phyloP scores from a whole-genome alignment of 2,888 invertebrate species.

The Philhelius pedissequus region DNA sequence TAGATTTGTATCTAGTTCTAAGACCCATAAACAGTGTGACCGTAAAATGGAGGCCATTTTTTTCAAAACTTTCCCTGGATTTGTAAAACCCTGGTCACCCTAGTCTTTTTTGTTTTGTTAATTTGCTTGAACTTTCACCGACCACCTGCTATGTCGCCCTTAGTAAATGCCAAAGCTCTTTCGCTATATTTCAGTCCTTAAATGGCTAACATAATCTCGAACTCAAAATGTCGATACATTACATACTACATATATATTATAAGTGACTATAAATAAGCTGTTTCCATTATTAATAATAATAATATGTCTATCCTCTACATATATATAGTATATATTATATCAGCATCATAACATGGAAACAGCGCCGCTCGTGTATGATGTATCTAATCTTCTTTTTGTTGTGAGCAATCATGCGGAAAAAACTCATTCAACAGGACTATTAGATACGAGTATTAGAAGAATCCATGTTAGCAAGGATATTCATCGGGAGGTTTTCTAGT shows the following conservation, averaged over 20 bases:
- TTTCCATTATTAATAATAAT: slow-evolving; percentile 45
- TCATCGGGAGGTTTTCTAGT: background rate
- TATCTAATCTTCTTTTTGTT: slow-evolving; percentile 24
- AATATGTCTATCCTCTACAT: background rate
- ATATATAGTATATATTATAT: background rate
- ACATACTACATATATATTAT: too few relatives aligned
- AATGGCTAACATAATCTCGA: slow-evolving; percentile 23
- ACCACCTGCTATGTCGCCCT: background rate
- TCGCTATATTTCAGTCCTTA: background rate
- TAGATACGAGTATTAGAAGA: too few relatives aligned
- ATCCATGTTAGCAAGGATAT: background rate
- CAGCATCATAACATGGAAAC: background rate
- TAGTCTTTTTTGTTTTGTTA: background rate
- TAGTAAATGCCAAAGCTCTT: slow-evolving; percentile 14
- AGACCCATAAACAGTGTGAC: too few relatives aligned
- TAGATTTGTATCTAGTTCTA: too few relatives aligned
- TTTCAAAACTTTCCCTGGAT: too few relatives aligned
- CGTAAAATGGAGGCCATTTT: too few relatives aligned
- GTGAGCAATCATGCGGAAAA: slow-evolving; percentile 45
- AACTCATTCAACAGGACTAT: slow-evolving; percentile 51
- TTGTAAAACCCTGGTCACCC: too few relatives aligned
- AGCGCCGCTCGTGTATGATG: slow-evolving; percentile 29
- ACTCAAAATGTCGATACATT: slow-evolving; percentile 21
- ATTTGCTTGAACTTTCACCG: slow-evolving; percentile 38
- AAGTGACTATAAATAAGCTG: slow-evolving; percentile 49